A percentile compares a stretch with the other conserved stretches of the same genome.
Conservation (phyloP, 2,888 invertebrate genomes). For the Acronicta aceris region DNA sequence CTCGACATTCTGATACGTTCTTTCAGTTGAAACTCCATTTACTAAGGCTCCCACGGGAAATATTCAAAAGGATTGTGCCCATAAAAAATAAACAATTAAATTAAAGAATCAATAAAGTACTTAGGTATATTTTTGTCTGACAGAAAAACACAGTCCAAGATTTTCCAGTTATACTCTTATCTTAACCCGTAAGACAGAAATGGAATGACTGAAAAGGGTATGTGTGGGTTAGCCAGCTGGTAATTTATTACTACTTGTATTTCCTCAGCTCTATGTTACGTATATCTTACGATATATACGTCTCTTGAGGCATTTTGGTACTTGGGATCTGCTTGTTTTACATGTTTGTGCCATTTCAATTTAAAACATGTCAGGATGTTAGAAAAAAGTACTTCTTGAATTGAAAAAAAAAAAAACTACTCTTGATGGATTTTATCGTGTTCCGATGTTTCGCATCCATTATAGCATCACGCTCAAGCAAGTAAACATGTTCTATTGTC, state of each 20-base stretch:
- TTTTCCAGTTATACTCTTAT: slow-evolving; percentile 24
- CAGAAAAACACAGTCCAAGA: slow-evolving; percentile 16
- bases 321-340: slow-evolving; percentile 33
- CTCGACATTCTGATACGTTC: too few relatives aligned
- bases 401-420: neutral
- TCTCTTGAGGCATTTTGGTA: slow-evolving; percentile 42
- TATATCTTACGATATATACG: slow-evolving; percentile 43
- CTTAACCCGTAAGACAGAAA: slow-evolving; percentile 27
- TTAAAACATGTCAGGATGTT: neutral
- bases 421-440: neutral
- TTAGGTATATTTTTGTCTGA: neutral
- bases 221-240: slow-evolving; percentile 39
- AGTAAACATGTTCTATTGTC: too few relatives aligned
- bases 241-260: slow-evolving; percentile 56
- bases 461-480: too few relatives aligned
- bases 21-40: too few relatives aligned
- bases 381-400: neutral
- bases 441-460: too few relatives aligned
- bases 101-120: neutral
- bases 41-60: neutral
- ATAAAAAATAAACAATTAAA: neutral
- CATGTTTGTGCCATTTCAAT: slow-evolving; percentile 12
- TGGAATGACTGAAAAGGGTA: slow-evolving; percentile 50
- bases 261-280: slow-evolving; percentile 38
- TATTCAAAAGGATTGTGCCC: neutral